phyloP scores from a whole-genome alignment of 92 coral and sea anemone genomes.

The Bergia sp. region DNA sequence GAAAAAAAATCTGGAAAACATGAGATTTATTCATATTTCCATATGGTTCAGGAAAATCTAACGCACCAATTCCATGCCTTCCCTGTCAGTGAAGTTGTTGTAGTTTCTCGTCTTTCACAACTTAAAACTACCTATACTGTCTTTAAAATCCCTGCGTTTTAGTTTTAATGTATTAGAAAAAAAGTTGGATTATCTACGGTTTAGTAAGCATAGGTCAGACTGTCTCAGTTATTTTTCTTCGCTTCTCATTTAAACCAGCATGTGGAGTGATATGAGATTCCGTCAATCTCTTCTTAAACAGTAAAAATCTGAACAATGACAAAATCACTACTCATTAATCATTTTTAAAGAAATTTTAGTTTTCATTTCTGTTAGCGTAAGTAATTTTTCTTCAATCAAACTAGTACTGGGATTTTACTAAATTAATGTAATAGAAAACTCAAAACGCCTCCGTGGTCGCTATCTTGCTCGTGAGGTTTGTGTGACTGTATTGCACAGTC shows the following conservation, averaged over 20 bases:
- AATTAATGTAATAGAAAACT: not conserved
- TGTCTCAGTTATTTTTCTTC: not conserved
- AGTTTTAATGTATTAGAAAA: not conserved
- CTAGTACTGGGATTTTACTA: not conserved
- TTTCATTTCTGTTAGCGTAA: not conserved
- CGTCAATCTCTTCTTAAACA: too few relatives aligned
- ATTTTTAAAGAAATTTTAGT: too few relatives aligned
- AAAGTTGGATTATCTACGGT: not conserved
- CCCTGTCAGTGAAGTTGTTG: not conserved
- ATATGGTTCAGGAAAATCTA: not conserved
- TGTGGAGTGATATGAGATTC: not conserved
- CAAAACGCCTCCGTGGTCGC: not conserved
- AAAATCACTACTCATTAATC: not conserved
- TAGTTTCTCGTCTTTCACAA: not conserved
- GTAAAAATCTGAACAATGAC: too few relatives aligned
- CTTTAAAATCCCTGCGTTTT: not conserved
- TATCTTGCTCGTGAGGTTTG: too few relatives aligned
- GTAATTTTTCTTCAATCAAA: not conserved
- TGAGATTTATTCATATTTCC: not conserved
- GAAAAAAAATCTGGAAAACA: not conserved
- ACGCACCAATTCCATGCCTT: not conserved
- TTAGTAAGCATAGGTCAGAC: slow-evolving; percentile 9
- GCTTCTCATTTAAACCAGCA: not conserved
- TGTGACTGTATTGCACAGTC: too few relatives aligned
- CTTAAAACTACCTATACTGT: not conserved